Conservation (phyloP, 2,113 vertebrate genomes). For the Pelecanoides urinatrix region DNA sequence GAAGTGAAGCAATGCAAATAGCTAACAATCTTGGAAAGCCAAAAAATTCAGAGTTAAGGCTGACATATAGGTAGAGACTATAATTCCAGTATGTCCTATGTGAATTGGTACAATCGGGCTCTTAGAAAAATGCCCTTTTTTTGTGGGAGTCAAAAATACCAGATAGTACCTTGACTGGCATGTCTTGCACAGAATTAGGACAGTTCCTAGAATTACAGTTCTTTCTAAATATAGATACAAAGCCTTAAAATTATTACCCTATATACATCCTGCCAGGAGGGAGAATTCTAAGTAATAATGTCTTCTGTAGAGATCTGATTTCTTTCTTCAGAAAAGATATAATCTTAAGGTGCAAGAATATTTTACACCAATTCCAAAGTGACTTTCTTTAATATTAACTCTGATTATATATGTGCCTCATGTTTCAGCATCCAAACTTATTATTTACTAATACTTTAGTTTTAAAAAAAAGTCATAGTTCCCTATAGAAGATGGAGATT, state of each 20-base stretch:
- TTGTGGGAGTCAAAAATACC: not conserved
- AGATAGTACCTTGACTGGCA: not conserved
- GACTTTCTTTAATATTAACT: not conserved
- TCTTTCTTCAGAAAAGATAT: not conserved
- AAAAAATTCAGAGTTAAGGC: slow-evolving; percentile 40
- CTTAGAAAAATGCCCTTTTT: not conserved
- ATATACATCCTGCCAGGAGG: not conserved
- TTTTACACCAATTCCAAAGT: not conserved
- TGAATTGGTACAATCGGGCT: not conserved
- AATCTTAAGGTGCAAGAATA: not conserved
- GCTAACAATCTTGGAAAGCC: slow-evolving; percentile 24
- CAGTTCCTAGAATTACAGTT: not conserved
- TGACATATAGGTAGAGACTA: not conserved
- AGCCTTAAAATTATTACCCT: not conserved
- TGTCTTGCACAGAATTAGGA: not conserved
- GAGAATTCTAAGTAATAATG: not conserved
- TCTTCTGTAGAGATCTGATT: not conserved
- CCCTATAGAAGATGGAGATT: not conserved
- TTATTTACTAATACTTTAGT: not conserved
- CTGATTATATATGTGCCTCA: not conserved
- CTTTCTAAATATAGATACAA: not conserved
- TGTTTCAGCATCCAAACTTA: not conserved
- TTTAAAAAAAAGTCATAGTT: not conserved
- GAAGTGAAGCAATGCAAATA: slow-evolving; percentile 51
- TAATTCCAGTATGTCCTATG: not conserved